Evolutionary conservation across 2,113 vertebrate species (phyloP).

Genomic region (Atlantisia rogersi): DNA sequence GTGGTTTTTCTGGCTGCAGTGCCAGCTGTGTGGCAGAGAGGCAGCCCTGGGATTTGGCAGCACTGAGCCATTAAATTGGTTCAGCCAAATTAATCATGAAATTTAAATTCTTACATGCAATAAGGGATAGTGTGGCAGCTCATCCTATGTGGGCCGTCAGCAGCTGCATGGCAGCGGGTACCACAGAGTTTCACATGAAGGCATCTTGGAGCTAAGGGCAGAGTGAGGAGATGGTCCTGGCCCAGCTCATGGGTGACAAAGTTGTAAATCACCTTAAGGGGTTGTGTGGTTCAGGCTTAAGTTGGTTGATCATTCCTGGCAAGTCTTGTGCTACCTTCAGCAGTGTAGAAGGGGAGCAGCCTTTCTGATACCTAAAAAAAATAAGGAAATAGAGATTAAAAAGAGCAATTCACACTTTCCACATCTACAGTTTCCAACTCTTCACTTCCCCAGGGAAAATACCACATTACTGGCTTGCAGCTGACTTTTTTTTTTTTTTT

Average conservation of each 20-base stretch:
- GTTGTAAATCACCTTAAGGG: neutral
- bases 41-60: neutral
- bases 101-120: neutral
- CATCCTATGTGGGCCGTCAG: accelerated
- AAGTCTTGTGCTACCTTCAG: neutral
- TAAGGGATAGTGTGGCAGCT: neutral
- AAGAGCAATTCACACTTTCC: neutral
- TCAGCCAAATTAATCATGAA: neutral
- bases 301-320: neutral
- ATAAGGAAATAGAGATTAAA: neutral
- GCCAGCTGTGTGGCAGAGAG: neutral
- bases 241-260: neutral
- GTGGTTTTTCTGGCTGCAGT: neutral
- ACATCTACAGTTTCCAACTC: neutral
- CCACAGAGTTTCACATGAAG: neutral
- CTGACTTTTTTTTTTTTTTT: neutral
- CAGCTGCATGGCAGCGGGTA: accelerated
- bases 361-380: neutral
- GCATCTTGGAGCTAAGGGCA: neutral
- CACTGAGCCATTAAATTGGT: neutral
- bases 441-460: neutral
- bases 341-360: neutral
- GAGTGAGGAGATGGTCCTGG: neutral
- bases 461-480: neutral
- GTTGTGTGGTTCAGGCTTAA: neutral